phyloP scores from a whole-genome alignment of 2,113 vertebrate species.

The Dasyornis broadbenti region DNA sequence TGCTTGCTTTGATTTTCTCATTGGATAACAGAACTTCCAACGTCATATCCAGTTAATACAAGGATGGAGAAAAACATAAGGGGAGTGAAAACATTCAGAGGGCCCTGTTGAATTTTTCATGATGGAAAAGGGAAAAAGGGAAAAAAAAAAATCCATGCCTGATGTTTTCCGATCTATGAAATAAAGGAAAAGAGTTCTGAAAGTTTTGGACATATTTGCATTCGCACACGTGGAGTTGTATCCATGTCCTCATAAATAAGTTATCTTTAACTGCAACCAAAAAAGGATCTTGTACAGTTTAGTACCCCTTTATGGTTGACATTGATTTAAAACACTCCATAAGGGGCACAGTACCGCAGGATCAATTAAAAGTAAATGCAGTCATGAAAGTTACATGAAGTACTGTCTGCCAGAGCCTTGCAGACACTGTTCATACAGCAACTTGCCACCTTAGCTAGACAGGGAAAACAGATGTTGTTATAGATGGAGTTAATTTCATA shows the following conservation, averaged over 20 bases:
- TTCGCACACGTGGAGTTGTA: background rate
- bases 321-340: conserved; percentile 37
- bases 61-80: background rate
- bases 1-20: background rate
- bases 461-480: background rate
- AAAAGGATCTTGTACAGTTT: conserved; percentile 22
- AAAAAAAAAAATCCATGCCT: background rate
- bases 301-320: conserved; percentile 24
- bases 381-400: conserved; percentile 54
- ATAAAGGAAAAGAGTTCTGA: background rate
- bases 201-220: background rate
- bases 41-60: background rate
- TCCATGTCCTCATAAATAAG: conserved; percentile 14
- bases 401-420: background rate
- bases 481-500: background rate
- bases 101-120: background rate
- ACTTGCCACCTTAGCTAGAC: background rate
- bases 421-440: background rate
- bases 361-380: conserved; percentile 37
- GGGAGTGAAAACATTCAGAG: background rate
- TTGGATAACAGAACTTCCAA: background rate
- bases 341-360: background rate
- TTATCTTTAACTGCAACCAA: conserved; percentile 22
- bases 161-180: background rate
- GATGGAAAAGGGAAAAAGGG: background rate